Conservation (phyloP, 2,888 invertebrate genomes). For the Andrena minutula region DNA sequence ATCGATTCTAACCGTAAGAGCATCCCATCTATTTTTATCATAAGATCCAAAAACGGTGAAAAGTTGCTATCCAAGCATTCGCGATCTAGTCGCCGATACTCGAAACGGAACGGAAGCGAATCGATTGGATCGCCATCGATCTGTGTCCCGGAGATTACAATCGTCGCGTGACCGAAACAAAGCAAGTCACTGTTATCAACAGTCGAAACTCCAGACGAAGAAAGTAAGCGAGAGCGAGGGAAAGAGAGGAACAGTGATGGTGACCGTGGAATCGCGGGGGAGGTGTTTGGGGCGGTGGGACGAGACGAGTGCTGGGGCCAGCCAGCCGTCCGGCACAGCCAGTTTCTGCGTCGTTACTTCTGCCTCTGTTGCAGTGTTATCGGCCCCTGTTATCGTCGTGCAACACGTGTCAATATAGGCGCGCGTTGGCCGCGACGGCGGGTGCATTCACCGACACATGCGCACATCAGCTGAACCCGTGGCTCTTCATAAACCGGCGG, state of each 20-base stretch:
- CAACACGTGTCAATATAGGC: slow-evolving; percentile 64
- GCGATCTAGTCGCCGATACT: background rate
- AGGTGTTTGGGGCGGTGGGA: background rate
- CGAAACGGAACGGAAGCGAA: background rate
- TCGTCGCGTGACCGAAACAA: background rate
- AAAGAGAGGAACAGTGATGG: background rate
- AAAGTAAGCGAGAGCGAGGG: background rate
- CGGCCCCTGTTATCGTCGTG: slow-evolving; percentile 57
- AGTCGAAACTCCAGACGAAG: background rate
- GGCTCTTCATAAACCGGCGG: slow-evolving; percentile 69
- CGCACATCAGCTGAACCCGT: slow-evolving; percentile 52
- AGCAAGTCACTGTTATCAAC: slow-evolving; percentile 5
- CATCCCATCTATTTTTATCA: slow-evolving; percentile 1
- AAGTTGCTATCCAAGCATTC: background rate
- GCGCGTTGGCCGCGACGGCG: slow-evolving; percentile 49
- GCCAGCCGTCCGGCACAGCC: background rate
- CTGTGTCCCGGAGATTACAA: background rate
- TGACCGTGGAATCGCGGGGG: background rate
- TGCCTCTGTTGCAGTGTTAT: slow-evolving; percentile 41
- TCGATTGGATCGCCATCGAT: background rate
- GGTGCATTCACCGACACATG: slow-evolving; percentile 69
- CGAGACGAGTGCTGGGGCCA: background rate
- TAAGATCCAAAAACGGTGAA: background rate
- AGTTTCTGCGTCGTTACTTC: slow-evolving; percentile 50
- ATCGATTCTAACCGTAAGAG: background rate